A percentile compares a stretch with the other conserved stretches of the same genome.
Evolutionary conservation across 1,140 invertebrate genomes (phyloP).

Genomic region (Drosophila erecta): DNA sequence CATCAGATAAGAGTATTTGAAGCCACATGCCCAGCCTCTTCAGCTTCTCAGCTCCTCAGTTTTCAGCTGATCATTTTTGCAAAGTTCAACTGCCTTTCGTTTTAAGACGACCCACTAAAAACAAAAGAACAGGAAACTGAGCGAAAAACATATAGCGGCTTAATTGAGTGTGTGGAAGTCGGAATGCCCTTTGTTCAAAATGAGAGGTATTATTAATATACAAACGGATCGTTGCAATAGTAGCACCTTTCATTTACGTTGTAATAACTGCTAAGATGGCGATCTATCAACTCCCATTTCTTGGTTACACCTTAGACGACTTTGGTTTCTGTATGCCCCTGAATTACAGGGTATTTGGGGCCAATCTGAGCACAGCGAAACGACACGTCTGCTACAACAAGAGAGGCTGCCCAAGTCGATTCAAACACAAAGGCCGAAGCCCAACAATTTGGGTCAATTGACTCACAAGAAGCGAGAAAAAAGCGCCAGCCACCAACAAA

Average conservation of each 20-base stretch:
- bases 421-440: constrained; percentile 50
- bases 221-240: not conserved
- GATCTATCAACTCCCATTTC: no score
- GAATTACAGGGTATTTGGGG: constrained; percentile 27
- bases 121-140: constrained; percentile 42
- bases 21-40: constrained; percentile 21
- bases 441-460: constrained; percentile 59
- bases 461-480: constrained; percentile 56
- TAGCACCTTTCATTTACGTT: not conserved
- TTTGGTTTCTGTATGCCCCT: not conserved
- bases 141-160: constrained; percentile 12
- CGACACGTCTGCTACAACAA: constrained; percentile 49
- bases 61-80: constrained; percentile 31
- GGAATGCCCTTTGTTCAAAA: not conserved
- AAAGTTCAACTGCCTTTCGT: constrained; percentile 57
- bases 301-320: no score
- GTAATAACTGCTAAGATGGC: no score
- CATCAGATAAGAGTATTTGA: constrained; percentile 46
- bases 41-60: constrained; percentile 2
- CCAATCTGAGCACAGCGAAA: constrained; percentile 47
- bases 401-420: constrained; percentile 43
- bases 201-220: not conserved
- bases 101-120: constrained; percentile 56
- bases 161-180: not conserved
- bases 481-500: constrained; percentile 24